Conservation (phyloP, 2,113 vertebrate species). For the Prinia subflava region DNA sequence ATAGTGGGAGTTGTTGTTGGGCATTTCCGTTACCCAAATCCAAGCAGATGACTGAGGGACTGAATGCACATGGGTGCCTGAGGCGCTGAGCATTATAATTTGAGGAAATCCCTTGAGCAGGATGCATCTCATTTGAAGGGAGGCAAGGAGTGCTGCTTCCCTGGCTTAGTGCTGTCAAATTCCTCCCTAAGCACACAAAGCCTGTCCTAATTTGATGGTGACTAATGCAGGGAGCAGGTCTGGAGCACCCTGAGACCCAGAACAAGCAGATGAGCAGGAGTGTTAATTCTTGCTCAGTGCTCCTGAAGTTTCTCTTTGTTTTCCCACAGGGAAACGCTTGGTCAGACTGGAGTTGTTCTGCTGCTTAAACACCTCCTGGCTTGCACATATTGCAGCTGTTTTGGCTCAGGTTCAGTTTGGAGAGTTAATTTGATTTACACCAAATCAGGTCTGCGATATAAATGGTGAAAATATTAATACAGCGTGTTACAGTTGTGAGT, state of each 20-base stretch:
- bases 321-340: not conserved
- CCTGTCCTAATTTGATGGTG: not conserved
- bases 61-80: not conserved
- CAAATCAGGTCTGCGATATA: not conserved
- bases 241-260: not conserved
- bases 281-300: not conserved
- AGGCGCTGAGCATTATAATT: not conserved
- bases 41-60: not conserved
- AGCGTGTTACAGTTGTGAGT: accelerated
- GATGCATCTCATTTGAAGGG: not conserved
- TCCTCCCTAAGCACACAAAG: not conserved
- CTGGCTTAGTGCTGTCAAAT: not conserved
- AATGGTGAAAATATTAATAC: not conserved
- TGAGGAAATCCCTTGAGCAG: conserved; percentile 9
- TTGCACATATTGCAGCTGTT: not conserved
- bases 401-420: not conserved
- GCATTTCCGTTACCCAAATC: not conserved
- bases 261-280: not conserved
- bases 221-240: not conserved
- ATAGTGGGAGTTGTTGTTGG: not conserved
- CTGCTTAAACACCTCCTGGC: not conserved
- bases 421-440: not conserved
- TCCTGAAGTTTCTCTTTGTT: not conserved
- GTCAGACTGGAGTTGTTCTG: not conserved
- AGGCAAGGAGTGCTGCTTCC: not conserved